phyloP scores from a whole-genome alignment of 53 echinoderm and acorn worm genomes.

The Henricia sp. region DNA sequence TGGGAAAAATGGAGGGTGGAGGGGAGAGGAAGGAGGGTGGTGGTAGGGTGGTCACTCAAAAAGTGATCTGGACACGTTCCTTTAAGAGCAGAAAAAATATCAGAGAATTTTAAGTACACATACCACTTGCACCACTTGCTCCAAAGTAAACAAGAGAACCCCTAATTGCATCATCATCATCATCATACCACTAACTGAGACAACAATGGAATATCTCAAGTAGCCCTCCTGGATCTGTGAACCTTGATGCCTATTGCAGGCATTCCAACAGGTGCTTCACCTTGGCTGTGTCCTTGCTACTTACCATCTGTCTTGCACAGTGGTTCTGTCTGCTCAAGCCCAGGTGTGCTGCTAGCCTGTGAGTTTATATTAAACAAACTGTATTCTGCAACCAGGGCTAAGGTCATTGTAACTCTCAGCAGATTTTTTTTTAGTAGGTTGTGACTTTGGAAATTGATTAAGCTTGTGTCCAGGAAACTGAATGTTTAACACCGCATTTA shows the following conservation, averaged over 20 bases:
- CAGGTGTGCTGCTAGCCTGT: conserved; percentile 43
- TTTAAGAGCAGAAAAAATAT: background rate
- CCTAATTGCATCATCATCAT: background rate
- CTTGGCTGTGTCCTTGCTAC: background rate
- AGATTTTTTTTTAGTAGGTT: too few species aligned
- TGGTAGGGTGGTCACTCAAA: too few species aligned
- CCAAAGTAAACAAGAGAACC: background rate
- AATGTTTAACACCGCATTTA: too few species aligned
- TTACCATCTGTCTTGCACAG: conserved; percentile 27
- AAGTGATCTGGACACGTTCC: too few species aligned
- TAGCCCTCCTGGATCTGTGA: background rate
- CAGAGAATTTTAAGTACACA: background rate
- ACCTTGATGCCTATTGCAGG: background rate
- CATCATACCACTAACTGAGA: background rate
- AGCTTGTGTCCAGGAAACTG: too few species aligned
- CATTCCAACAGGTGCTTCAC: conserved; percentile 24
- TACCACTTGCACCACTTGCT: background rate
- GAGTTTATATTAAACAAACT: background rate
- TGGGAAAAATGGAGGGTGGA: too few species aligned
- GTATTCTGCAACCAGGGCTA: background rate
- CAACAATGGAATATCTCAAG: conserved; percentile 12
- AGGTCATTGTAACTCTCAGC: background rate
- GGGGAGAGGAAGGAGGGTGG: too few species aligned
- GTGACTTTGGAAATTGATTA: too few species aligned
- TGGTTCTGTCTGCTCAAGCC: conserved; percentile 7